Conservation (phyloP, 2,113 vertebrate genomes). For the Phyllostomus hastatus region DNA sequence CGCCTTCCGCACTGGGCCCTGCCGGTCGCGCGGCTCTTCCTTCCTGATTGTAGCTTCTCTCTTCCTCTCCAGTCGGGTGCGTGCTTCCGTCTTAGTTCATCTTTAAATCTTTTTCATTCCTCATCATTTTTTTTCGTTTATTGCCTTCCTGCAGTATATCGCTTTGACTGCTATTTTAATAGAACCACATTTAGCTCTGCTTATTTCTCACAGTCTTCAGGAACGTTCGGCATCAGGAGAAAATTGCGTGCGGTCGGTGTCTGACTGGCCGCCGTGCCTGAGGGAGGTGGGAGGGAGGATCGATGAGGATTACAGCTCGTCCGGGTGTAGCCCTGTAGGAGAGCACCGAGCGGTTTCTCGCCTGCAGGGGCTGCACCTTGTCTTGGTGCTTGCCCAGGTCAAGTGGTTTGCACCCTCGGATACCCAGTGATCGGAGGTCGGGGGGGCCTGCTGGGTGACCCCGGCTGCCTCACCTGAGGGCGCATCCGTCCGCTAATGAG, state of each 20-base stretch:
- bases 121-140: not conserved
- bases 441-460: not conserved
- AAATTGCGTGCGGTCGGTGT: not conserved
- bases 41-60: not conserved
- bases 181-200: not conserved
- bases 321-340: not conserved
- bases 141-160: not conserved
- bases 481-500: not conserved
- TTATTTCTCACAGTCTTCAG: not conserved
- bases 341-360: not conserved
- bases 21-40: not conserved
- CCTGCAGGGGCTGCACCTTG: not conserved
- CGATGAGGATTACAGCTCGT: not conserved
- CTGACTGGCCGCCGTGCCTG: not conserved
- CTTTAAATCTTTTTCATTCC: not conserved
- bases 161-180: not conserved
- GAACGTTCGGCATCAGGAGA: not conserved
- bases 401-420: constrained; percentile 29
- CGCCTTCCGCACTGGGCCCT: not conserved
- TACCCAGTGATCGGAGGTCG: not conserved
- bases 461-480: not conserved
- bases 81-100: not conserved
- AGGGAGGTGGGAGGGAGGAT: not conserved
- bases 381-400: not conserved
- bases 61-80: not conserved